These are phyloP conservation scores for Hydrochoerus hydrochaeris DNA, from an alignment of 2,113 vertebrate genomes.

Conservation along the genomic window DNA sequence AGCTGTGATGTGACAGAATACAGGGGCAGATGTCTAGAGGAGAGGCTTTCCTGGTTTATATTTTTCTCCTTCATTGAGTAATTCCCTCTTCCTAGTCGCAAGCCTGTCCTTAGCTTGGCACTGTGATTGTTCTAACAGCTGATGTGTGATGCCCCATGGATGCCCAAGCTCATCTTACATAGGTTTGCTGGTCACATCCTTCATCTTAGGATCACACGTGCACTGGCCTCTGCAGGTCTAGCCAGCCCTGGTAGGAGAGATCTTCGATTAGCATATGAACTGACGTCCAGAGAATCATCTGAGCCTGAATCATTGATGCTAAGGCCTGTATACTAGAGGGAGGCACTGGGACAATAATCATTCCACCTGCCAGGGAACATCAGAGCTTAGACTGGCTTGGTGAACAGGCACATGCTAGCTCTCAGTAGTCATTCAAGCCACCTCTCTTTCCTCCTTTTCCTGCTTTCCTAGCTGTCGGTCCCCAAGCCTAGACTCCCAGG, in stretches of 20 bases:
- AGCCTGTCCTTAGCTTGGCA: background rate
- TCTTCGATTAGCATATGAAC: background rate
- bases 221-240: background rate
- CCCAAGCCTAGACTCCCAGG: background rate
- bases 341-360: accelerated
- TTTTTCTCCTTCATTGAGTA: background rate
- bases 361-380: background rate
- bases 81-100: slow-evolving; percentile 17
- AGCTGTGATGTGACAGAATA: background rate
- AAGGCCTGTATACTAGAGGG: accelerated
- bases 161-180: background rate
- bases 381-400: background rate
- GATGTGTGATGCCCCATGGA: background rate
- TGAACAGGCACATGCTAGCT: background rate
- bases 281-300: background rate
- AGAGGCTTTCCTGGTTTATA: background rate
- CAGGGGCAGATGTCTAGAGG: background rate
- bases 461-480: background rate
- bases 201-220: background rate
- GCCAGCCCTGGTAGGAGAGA: background rate
- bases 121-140: background rate
- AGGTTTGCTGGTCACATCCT: background rate
- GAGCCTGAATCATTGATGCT: background rate
- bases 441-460: background rate
- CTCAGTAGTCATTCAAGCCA: background rate